phyloP scores from a whole-genome alignment of 2,888 invertebrate genomes.

The Meta bourneti region DNA sequence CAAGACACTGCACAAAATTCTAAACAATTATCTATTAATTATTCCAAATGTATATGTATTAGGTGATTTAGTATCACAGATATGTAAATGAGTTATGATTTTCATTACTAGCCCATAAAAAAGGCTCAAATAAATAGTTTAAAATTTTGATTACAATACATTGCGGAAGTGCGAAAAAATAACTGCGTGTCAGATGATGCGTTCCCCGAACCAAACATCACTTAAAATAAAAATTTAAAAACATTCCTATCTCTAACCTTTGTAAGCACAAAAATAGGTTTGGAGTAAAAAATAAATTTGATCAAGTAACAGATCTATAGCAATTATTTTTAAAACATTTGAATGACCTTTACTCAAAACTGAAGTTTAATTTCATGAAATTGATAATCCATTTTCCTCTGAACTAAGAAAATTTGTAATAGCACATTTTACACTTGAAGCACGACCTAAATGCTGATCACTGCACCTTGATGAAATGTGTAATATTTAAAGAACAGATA shows the following conservation, averaged over 20 bases:
- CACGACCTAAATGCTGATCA: no score
- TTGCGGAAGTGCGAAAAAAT: neutral
- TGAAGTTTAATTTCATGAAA: neutral
- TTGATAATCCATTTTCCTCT: no score
- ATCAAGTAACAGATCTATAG: no score
- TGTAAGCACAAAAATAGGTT: no score
- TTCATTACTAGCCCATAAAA: neutral
- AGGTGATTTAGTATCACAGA: constrained; percentile 61
- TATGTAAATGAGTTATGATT: constrained; percentile 51
- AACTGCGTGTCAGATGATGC: neutral
- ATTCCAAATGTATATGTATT: constrained; percentile 30
- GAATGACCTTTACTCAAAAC: neutral
- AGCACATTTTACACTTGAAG: no score
- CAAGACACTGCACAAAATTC: constrained; percentile 39
- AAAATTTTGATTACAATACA: neutral
- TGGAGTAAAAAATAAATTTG: no score
- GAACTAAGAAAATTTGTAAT: no score
- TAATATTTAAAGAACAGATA: no score
- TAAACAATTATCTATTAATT: constrained; percentile 41
- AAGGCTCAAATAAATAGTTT: neutral
- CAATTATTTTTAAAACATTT: no score
- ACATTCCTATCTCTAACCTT: no score
- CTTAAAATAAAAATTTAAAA: no score
- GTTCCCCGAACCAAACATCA: neutral
- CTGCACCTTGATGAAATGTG: no score